phyloP scores from a whole-genome alignment of 2,888 invertebrate species.

The Drosophila formosana region DNA sequence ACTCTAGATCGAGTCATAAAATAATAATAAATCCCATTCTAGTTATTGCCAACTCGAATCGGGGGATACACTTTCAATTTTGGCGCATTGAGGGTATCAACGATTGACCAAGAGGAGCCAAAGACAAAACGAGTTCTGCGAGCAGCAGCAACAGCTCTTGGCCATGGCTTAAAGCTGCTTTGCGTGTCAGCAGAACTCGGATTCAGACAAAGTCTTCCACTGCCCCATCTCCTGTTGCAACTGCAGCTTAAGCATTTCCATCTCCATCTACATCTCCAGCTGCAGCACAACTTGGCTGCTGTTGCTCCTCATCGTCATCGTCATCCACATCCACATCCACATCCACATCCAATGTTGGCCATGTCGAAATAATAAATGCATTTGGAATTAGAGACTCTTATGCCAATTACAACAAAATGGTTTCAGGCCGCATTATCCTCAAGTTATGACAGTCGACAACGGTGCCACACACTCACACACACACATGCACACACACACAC shows the following conservation, averaged over 20 bases:
- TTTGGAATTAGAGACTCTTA: conserved; percentile 76
- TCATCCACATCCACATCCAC: conserved; percentile 3
- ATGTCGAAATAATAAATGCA: conserved; percentile 79
- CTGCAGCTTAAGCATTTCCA: conserved; percentile 7
- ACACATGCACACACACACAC: conserved; percentile 9
- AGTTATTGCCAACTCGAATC: background rate
- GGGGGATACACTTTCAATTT: conserved; percentile 31
- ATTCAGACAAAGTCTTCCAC: conserved; percentile 14
- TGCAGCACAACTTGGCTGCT: background rate
- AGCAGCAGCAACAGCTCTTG: conserved; percentile 23
- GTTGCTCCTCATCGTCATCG: background rate
- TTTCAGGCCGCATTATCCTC: conserved; percentile 82
- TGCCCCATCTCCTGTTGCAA: conserved; percentile 14
- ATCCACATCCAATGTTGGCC: conserved; percentile 43
- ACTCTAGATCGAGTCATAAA: background rate
- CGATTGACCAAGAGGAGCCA: conserved; percentile 16
- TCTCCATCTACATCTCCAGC: conserved; percentile 4
- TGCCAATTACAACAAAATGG: conserved; percentile 79
- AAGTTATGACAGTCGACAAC: conserved; percentile 78
- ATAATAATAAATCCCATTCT: background rate
- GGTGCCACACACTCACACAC: conserved; percentile 19
- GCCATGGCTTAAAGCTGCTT: conserved; percentile 49
- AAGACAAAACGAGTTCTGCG: conserved; percentile 42
- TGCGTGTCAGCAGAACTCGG: conserved; percentile 59
- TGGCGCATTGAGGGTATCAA: conserved; percentile 37